Evolutionary conservation across 1,140 invertebrate species (phyloP).

Genomic region (Polyergus mexicanus): DNA sequence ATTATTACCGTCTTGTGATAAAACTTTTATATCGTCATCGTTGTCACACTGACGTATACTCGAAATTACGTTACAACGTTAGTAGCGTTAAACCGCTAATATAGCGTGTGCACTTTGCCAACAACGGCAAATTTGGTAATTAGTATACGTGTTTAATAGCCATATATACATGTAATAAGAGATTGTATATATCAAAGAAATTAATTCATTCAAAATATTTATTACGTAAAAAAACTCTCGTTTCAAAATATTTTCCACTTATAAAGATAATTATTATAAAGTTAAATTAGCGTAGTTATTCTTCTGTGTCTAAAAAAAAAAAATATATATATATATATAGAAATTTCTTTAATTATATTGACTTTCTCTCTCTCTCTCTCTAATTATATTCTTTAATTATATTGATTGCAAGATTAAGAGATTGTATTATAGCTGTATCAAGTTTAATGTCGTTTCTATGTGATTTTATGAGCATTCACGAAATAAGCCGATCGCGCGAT

Average conservation of each 20-base stretch:
- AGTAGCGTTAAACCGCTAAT: slow-evolving; percentile 27
- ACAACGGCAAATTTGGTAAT: slow-evolving; percentile 40
- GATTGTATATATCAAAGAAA: not conserved
- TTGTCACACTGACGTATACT: slow-evolving; percentile 25
- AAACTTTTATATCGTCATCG: slow-evolving; percentile 47
- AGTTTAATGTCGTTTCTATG: slow-evolving; percentile 6
- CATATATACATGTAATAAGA: not conserved
- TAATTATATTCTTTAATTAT: not conserved
- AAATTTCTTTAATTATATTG: not conserved
- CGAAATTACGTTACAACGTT: slow-evolving; percentile 7
- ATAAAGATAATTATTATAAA: not conserved
- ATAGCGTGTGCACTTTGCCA: not conserved
- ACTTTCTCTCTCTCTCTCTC: too few species aligned
- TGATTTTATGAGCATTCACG: not conserved
- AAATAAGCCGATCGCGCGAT: slow-evolving; percentile 35
- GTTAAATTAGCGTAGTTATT: not conserved
- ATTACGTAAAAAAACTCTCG: not conserved
- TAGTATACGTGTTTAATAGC: not conserved
- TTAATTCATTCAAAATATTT: slow-evolving; percentile 34
- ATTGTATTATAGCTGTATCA: slow-evolving; percentile 5
- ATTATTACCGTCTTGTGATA: slow-evolving; percentile 45
- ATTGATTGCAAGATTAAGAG: not conserved
- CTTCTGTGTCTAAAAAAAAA: not conserved
- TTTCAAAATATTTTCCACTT: not conserved
- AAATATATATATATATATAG: too few species aligned